Evolutionary conservation across 2,888 invertebrate genomes (phyloP).

Genomic region (Colletes collaris): DNA sequence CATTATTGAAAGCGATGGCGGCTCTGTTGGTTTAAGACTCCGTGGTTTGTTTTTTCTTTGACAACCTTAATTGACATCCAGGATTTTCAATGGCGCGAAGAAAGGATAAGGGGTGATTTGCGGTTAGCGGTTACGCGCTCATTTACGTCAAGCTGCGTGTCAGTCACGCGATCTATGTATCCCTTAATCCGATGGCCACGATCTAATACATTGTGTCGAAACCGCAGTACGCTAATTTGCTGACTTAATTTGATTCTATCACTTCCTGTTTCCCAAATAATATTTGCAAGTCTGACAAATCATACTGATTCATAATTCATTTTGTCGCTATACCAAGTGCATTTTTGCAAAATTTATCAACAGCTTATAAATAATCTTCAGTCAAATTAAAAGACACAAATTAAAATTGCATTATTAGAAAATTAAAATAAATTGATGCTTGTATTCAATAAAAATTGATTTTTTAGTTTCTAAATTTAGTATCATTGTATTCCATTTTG

Average conservation of each 20-base stretch:
- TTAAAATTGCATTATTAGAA: too few relatives aligned
- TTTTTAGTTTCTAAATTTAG: too few relatives aligned
- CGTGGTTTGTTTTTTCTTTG: background rate
- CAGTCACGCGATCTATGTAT: slow-evolving; percentile 68
- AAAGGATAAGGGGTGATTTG: slow-evolving; percentile 42
- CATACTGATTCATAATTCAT: too few relatives aligned
- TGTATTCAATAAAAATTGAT: too few relatives aligned
- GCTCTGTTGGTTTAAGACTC: slow-evolving; percentile 15
- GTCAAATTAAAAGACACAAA: too few relatives aligned
- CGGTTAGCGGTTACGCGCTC: slow-evolving; percentile 61
- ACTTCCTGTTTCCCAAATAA: too few relatives aligned
- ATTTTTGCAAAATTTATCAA: too few relatives aligned
- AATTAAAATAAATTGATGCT: too few relatives aligned
- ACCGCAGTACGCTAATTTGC: slow-evolving; percentile 12
- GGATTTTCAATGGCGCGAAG: slow-evolving; percentile 15
- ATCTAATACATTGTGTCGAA: slow-evolving; percentile 15
- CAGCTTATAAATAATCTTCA: too few relatives aligned
- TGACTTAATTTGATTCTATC: background rate
- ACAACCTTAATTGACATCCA: slow-evolving; percentile 25
- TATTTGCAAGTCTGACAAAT: too few relatives aligned
- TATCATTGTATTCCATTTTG: too few relatives aligned
- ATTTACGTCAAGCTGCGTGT: slow-evolving; percentile 61
- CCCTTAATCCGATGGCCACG: slow-evolving; percentile 24
- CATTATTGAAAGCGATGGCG: background rate
- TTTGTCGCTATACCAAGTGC: too few relatives aligned